Percentiles rank a stretch among this genome's conserved stretches.
Conservation (phyloP, 2,888 invertebrate genomes). For the Clanis bilineata region DNA sequence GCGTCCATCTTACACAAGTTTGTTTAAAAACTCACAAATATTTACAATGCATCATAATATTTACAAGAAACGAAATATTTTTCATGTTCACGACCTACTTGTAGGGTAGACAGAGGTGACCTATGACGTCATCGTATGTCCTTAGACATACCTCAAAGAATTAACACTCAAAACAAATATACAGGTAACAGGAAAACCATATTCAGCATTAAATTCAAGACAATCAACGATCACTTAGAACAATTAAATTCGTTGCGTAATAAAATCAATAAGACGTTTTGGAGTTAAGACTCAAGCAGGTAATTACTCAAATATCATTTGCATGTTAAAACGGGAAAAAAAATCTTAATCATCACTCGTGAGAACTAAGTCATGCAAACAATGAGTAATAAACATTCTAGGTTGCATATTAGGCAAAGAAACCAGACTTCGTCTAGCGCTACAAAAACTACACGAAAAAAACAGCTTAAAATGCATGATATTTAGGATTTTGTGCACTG, state of each 20-base stretch:
- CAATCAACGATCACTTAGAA: not conserved
- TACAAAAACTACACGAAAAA: too few relatives aligned
- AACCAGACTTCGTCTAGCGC: not conserved
- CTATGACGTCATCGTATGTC: not conserved
- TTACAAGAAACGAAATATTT: not conserved
- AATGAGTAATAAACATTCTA: not conserved
- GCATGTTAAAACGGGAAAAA: not conserved
- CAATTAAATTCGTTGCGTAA: not conserved
- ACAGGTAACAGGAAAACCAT: not conserved
- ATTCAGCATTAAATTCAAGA: not conserved
- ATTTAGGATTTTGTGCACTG: not conserved
- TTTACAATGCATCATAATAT: not conserved
- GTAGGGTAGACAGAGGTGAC: not conserved
- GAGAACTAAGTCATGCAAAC: slow-evolving; percentile 1
- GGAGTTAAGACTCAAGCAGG: not conserved
- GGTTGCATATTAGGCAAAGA: not conserved
- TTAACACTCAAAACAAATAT: not conserved
- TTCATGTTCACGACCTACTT: not conserved
- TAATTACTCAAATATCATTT: not conserved
- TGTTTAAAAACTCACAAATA: not conserved
- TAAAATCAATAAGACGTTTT: not conserved
- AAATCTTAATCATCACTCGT: not conserved
- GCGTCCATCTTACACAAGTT: not conserved
- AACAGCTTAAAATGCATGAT: too few relatives aligned
- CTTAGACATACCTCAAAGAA: too few relatives aligned